phyloP scores from a whole-genome alignment of 2,113 vertebrate genomes.

The Dissostichus mawsoni region DNA sequence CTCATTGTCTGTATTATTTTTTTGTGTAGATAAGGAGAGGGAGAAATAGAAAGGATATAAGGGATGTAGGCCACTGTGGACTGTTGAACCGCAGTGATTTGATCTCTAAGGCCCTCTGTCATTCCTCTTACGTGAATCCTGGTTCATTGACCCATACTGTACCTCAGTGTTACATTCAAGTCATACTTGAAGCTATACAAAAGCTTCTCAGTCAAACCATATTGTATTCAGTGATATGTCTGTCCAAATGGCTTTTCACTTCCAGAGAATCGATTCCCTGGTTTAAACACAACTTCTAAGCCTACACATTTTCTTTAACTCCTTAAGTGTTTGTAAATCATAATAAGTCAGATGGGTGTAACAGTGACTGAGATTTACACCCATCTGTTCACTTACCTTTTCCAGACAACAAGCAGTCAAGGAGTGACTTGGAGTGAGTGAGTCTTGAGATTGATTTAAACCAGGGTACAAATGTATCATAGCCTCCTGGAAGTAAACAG shows the following conservation, averaged over 20 bases:
- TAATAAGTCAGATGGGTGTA: slow-evolving; percentile 36
- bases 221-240: slow-evolving; percentile 43
- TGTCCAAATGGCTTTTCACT: slow-evolving; percentile 60
- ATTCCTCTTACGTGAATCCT: slow-evolving; percentile 75
- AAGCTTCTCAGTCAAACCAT: slow-evolving; percentile 49
- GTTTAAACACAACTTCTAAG: slow-evolving; percentile 65
- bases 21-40: slow-evolving; percentile 74
- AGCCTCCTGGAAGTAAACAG: slow-evolving; percentile 64
- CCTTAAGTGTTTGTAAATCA: slow-evolving; percentile 49
- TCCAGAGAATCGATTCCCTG: slow-evolving; percentile 64
- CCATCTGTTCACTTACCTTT: slow-evolving; percentile 44
- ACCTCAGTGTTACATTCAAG: slow-evolving; percentile 65
- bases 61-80: slow-evolving; percentile 73
- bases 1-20: slow-evolving; percentile 30
- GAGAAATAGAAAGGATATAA: slow-evolving; percentile 67
- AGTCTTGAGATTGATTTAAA: slow-evolving; percentile 71
- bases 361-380: slow-evolving; percentile 24
- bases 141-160: slow-evolving; percentile 77
- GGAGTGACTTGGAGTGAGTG: slow-evolving; percentile 57
- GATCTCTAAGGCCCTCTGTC: slow-evolving; percentile 65
- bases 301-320: slow-evolving; percentile 37
- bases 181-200: slow-evolving; percentile 48
- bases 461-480: slow-evolving; percentile 47
- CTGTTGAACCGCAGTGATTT: slow-evolving; percentile 65
- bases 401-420: slow-evolving; percentile 47